Evolutionary conservation across 2,113 vertebrate genomes (phyloP), one percentile per base, ranked within the genome.

Genomic region (Aspidoscelis tigris): DNA sequence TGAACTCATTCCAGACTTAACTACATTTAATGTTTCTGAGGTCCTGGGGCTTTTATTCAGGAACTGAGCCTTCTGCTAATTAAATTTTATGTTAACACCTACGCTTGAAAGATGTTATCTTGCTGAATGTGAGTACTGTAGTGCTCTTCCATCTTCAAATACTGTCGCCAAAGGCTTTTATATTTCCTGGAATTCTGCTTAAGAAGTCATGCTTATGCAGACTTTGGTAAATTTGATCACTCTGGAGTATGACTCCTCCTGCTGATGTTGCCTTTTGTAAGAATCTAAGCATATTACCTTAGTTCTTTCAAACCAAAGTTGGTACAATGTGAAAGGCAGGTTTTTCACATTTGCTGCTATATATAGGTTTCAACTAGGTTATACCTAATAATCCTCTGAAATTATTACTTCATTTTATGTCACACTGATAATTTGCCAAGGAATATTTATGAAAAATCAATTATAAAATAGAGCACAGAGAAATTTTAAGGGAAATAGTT

Each of bases 41-140:
- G 26, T 78, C 68, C 66, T 61, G 18, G 78, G 65, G 68, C 16
- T 78, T 44, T 76, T 78, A 43, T 39, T 76, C 14, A 64, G 76
- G 39, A 84, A 39, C 18, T 22, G 26, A 18, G 22, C 43, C 39
- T 71, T 44, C 76, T 70, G 22, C 68, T 44, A 84, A 78, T 79
- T 81, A 79, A 66, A 72, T 74, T 66, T 80, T 65, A 39, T 71
- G 44, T 73, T 76, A 79, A 73, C 76, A 43, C 39, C 61, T 80
- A 74, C 77, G 73, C 20, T 11, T 79, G 41, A 12, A 79, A 74
- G 78, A 44, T 50, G 76, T 9, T n/a, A 78, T 68, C 80, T 83
- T 14, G 47, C 8, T 84, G 26, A 77, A 75, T 26, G 43, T 78
- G 68, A 64, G 16, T 64, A 74, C 22, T 2, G 24, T 74, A 64